Conservation (phyloP, 2,113 vertebrate genomes). For the Callopanchax toddi region DNA sequence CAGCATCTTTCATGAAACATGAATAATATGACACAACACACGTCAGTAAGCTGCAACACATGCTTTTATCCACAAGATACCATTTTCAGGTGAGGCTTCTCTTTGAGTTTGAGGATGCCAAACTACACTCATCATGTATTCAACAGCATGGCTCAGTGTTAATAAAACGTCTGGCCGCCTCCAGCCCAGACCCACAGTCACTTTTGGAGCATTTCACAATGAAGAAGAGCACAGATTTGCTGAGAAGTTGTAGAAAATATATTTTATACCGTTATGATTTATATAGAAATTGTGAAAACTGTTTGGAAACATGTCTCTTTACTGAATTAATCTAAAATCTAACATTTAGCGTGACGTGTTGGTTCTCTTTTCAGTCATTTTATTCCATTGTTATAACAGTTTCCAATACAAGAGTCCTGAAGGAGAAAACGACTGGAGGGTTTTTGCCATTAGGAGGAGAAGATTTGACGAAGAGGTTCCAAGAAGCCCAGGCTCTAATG, state of each 20-base stretch:
- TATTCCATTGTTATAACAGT: no score
- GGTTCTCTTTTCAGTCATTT: no score
- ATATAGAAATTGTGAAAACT: no score
- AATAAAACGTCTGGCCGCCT: not conserved
- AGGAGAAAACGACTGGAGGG: not conserved
- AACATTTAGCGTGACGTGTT: no score
- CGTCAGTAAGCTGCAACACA: not conserved
- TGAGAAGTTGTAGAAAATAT: not conserved
- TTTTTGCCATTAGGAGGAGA: constrained; percentile 16
- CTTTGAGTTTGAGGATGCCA: not conserved
- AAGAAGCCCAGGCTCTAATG: constrained; percentile 19
- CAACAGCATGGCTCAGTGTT: not conserved
- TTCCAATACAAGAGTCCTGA: not conserved
- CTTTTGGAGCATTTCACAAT: not conserved
- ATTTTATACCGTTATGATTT: no score
- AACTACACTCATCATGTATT: not conserved
- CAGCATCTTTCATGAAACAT: not conserved
- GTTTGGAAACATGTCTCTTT: no score
- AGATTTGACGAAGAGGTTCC: constrained; percentile 31
- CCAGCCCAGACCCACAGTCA: not conserved
- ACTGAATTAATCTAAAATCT: no score
- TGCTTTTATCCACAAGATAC: not conserved
- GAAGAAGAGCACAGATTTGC: not conserved
- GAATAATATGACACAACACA: no score
- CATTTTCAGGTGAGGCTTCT: not conserved